Evolutionary conservation across 2,888 invertebrate genomes (phyloP), one percentile per base, ranked within the genome.

Genomic region (Cancer borealis): DNA sequence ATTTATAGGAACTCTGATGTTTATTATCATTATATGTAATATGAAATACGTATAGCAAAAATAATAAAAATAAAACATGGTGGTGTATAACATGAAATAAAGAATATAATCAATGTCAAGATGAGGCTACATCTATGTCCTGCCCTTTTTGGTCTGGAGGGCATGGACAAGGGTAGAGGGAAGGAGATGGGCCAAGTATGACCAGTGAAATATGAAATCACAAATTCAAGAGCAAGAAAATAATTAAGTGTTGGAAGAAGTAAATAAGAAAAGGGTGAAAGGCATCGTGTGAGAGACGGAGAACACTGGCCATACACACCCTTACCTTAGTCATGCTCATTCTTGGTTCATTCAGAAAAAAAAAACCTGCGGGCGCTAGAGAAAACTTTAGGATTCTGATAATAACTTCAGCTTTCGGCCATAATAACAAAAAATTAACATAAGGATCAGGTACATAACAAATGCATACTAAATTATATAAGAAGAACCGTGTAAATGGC

Each of bases 261-360:
- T 39, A 84, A 30, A 39, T 39, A 84, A 84, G 84, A 39, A n/a
- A 79, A 79, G 26, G 39, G 84, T 39, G 21, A 84, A 73, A 73
- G 73, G 73, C 73, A 73, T 73, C 73, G 73, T 73, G 39, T 84
- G 84, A 84, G 84, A 84, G 84, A 84, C 17, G 30, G 39, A 84
- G 84, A 84, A 84, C 39, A 39, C 84, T 84, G 84, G 84, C 84
- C 84, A 84, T n/a, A 84, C 84, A 84, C 84, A 84, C 84, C 84
- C 84, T 84, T 84, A 84, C 84, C 84, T 84, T 84, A 39, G 39
- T 14, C 84, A 84, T 84, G 84, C 84, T 30, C 84, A 84, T 84
- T 84, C 84, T 39, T 30, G 39, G 39, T 8, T 84, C 84, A 84
- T 84, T 84, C 84, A 30, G 39, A 12, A 39, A 10, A 84, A 84